Percentiles rank a stretch among this genome's conserved stretches.
These are phyloP conservation scores for Diadromus collaris DNA, from an alignment of 2,888 invertebrate genomes.

Conservation along the genomic window DNA sequence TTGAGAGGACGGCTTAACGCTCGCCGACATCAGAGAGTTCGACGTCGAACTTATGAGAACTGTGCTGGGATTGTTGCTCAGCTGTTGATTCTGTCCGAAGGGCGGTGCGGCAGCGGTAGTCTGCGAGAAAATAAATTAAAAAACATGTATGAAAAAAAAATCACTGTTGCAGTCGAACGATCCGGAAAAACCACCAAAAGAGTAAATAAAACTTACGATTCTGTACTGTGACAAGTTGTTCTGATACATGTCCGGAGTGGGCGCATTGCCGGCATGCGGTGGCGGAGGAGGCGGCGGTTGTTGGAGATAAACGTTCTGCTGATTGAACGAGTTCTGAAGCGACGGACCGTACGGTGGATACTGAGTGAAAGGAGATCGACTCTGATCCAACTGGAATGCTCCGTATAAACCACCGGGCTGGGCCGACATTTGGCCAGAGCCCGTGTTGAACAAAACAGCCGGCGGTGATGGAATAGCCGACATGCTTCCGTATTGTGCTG, in stretches of 20 bases:
- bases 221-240: constrained; percentile 84
- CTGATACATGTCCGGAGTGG: constrained; percentile 88
- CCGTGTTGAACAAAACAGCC: constrained; percentile 90
- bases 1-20: constrained; percentile 91
- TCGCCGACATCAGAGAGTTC: constrained; percentile 94
- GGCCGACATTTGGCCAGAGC: constrained; percentile 84
- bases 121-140: constrained; percentile 62
- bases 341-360: constrained; percentile 88
- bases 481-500: constrained; percentile 88
- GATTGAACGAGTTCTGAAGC: constrained; percentile 81
- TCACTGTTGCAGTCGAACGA: background rate
- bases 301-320: constrained; percentile 80
- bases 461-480: constrained; percentile 94
- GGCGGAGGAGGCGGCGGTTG: constrained; percentile 83
- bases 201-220: constrained; percentile 76
- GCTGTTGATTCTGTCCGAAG: constrained; percentile 90
- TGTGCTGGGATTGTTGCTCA: constrained; percentile 91
- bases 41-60: constrained; percentile 94
- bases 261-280: constrained; percentile 81
- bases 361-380: constrained; percentile 90
- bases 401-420: constrained; percentile 89
- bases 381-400: constrained; percentile 89
- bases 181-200: background rate
- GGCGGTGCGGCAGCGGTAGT: constrained; percentile 82
- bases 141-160: background rate